A percentile compares a stretch with the other conserved stretches of the same genome.
Conservation (phyloP, 2,797 vertebrate genomes). For the Toxotes lorentzi region DNA sequence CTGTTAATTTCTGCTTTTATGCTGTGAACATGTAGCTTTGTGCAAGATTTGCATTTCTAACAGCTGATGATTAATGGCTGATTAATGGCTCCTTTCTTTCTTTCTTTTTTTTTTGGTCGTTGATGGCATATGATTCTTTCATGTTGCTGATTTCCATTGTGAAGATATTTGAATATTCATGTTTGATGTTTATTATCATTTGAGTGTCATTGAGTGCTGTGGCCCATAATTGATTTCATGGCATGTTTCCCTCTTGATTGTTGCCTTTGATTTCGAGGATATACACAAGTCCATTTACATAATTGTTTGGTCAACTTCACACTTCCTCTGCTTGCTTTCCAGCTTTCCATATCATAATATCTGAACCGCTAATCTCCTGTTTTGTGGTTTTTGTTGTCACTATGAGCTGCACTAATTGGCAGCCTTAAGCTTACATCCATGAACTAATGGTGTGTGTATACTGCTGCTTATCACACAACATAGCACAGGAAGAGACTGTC, state of each 20-base stretch:
- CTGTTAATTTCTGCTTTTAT: background rate
- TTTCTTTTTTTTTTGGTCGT: background rate
- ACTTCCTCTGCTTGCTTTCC: background rate
- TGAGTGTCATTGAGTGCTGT: background rate
- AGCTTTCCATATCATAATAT: background rate
- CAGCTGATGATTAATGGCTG: background rate
- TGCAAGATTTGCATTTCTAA: background rate
- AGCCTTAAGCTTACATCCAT: background rate
- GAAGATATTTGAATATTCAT: background rate
- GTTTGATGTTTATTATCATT: background rate
- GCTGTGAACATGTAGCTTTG: background rate
- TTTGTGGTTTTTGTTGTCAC: background rate
- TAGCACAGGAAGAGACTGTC: background rate
- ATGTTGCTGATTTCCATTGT: slow-evolving; percentile 1
- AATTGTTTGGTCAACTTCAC: background rate
- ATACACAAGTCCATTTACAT: background rate
- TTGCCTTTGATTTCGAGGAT: background rate
- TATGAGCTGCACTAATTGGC: background rate
- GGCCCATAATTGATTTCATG: background rate
- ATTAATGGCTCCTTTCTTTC: background rate
- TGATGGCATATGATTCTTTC: background rate
- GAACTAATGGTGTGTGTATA: background rate
- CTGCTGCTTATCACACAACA: background rate
- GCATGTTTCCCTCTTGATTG: background rate
- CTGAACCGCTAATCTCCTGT: background rate